Evolutionary conservation across 1,140 invertebrate genomes (phyloP).

Genomic region (Ladona fulva): DNA sequence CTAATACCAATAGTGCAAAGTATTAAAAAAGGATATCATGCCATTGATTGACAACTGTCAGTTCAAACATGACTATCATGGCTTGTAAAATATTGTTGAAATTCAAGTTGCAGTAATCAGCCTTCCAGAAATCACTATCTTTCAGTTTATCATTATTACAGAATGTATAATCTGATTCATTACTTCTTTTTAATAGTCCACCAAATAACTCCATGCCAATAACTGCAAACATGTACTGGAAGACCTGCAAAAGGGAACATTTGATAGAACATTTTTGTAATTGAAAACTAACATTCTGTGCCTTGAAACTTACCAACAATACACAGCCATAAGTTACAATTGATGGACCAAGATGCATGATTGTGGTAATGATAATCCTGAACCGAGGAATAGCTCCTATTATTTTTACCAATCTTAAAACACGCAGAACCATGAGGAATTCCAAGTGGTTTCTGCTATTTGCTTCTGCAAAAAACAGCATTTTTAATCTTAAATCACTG

Average conservation of each 20-base stretch:
- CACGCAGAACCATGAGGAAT: conserved; percentile 39
- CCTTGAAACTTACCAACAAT: conserved; percentile 37
- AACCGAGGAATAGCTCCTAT: conserved; percentile 41
- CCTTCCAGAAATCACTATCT: conserved; percentile 34
- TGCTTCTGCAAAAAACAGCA: conserved; percentile 30
- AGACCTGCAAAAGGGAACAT: conserved; percentile 30
- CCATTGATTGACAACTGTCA: conserved; percentile 49
- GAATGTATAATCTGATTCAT: conserved; percentile 26
- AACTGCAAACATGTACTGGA: conserved; percentile 46
- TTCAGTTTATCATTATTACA: conserved; percentile 40
- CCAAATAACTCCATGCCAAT: conserved; percentile 45
- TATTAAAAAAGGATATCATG: conserved; percentile 43
- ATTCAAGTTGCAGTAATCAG: conserved; percentile 44
- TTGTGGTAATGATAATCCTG: conserved; percentile 40
- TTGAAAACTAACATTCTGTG: neutral
- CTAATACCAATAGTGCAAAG: conserved; percentile 20
- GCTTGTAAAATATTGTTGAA: conserved; percentile 42
- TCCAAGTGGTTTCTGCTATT: conserved; percentile 37
- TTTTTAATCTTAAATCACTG: conserved; percentile 27
- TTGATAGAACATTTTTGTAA: neutral
- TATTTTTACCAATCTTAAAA: conserved; percentile 41
- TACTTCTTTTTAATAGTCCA: conserved; percentile 31
- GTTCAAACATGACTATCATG: conserved; percentile 42
- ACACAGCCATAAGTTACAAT: conserved; percentile 43
- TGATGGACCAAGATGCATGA: conserved; percentile 41